Conservation (phyloP, 2,888 invertebrate genomes). For the Melanargia galathea region DNA sequence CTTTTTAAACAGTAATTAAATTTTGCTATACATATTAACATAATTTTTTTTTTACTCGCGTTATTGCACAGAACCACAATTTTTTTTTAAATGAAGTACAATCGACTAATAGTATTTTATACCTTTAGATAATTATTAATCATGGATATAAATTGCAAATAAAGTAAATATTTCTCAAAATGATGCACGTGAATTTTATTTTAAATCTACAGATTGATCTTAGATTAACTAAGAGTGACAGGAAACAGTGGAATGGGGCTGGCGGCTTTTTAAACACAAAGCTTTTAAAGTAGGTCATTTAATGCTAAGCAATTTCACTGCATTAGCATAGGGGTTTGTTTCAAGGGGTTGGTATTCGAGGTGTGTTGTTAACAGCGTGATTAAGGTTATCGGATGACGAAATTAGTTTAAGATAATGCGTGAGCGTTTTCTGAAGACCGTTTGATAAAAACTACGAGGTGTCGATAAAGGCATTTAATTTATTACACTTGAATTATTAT, state of each 20-base stretch:
- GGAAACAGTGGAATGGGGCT: conserved; percentile 42
- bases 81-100: no score
- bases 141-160: no score
- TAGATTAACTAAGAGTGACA: conserved; percentile 26
- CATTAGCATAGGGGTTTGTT: conserved; percentile 69
- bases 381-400: conserved; percentile 48
- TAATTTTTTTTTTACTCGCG: no score
- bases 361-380: conserved; percentile 54
- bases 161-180: no score
- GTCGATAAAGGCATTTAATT: conserved; percentile 50
- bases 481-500: conserved; percentile 46
- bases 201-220: conserved; percentile 16
- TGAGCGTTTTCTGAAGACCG: conserved; percentile 21
- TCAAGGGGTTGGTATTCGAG: conserved; percentile 54
- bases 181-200: no score
- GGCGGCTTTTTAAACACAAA: conserved; percentile 52
- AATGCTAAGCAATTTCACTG: conserved; percentile 58
- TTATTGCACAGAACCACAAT: no score
- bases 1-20: no score
- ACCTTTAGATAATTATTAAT: no score
- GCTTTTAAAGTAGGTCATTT: conserved; percentile 67
- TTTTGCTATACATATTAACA: no score
- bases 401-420: conserved; percentile 33
- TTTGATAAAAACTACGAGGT: conserved; percentile 37
- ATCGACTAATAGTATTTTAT: no score